A percentile compares a stretch with the other conserved stretches of the same genome.
Evolutionary conservation across 23 tunicate genomes (phyloP).

Genomic region (Halocynthia aurantium): DNA sequence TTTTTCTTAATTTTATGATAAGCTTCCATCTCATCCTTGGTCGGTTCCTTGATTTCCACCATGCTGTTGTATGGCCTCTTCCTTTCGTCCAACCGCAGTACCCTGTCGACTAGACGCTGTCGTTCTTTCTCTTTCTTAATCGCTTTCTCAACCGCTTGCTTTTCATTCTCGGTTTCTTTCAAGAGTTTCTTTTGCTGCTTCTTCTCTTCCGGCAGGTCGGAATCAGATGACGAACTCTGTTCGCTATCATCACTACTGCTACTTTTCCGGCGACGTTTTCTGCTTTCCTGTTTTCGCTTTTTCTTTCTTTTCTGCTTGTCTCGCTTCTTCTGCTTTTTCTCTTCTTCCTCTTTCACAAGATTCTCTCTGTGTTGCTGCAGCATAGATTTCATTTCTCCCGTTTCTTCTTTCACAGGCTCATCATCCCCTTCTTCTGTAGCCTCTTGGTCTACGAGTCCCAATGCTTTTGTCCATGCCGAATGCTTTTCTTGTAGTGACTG

Average conservation of each 20-base stretch:
- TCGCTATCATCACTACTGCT: not conserved
- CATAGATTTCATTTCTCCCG: conserved; percentile 44
- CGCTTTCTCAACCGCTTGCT: conserved; percentile 32
- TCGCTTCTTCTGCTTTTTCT: conserved; percentile 41
- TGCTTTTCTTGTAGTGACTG: conserved; percentile 56
- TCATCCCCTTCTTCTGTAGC: not conserved
- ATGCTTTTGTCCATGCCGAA: conserved; percentile 69
- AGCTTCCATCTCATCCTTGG: conserved; percentile 94
- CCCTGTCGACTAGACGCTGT: conserved; percentile 38
- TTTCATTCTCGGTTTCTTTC: conserved; percentile 53
- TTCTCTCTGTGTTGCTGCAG: conserved; percentile 40
- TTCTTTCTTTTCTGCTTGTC: conserved; percentile 36
- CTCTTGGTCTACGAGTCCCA: conserved; percentile 36
- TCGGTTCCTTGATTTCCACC: conserved; percentile 61
- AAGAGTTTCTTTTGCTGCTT: conserved; percentile 35
- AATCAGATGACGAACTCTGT: conserved; percentile 48
- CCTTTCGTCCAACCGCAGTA: conserved; percentile 66
- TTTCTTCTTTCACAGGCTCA: conserved; percentile 29
- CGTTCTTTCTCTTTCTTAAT: conserved; percentile 53
- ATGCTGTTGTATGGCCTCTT: conserved; percentile 87
- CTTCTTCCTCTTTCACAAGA: conserved; percentile 20
- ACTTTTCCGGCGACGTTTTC: conserved; percentile 6
- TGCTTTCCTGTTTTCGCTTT: conserved; percentile 37
- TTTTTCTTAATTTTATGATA: conserved; percentile 58
- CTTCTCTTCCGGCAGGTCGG: conserved; percentile 62